These are phyloP conservation scores for Prionchulus punctatus DNA, from an alignment of 2,888 invertebrate species.

Conservation along the genomic window DNA sequence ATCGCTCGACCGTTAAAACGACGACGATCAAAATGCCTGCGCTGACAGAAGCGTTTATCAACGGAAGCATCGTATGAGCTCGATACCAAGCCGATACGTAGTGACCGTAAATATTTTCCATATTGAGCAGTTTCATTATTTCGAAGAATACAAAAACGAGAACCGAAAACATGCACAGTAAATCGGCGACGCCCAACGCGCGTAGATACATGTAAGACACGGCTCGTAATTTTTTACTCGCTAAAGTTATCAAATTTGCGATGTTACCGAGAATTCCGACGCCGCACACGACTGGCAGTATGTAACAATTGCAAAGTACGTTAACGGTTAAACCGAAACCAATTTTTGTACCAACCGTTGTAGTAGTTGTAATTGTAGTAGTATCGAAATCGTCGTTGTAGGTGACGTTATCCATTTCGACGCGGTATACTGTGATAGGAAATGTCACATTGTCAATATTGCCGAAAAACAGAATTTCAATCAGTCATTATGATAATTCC, in stretches of 20 bases:
- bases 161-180: constrained; percentile 31
- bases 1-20: constrained; percentile 24
- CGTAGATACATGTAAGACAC: constrained; percentile 17
- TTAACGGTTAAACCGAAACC: neutral
- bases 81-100: constrained; percentile 7
- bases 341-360: neutral
- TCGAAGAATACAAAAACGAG: constrained; percentile 24
- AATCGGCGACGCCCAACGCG: constrained; percentile 24
- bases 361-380: too few relatives aligned
- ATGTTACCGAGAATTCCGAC: constrained; percentile 24
- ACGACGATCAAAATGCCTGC: constrained; percentile 27
- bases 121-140: constrained; percentile 14
- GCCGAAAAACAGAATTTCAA: too few relatives aligned
- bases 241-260: constrained; percentile 28
- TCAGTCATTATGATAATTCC: too few relatives aligned
- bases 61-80: constrained; percentile 26
- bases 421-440: too few relatives aligned
- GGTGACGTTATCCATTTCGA: too few relatives aligned
- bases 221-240: constrained; percentile 21
- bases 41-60: constrained; percentile 23
- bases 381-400: too few relatives aligned
- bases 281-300: constrained; percentile 27
- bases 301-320: constrained; percentile 16
- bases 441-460: too few relatives aligned
- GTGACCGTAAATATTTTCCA: neutral